phyloP scores from a whole-genome alignment of 2,797 vertebrate species.

The Phaenicophaeus curvirostris region DNA sequence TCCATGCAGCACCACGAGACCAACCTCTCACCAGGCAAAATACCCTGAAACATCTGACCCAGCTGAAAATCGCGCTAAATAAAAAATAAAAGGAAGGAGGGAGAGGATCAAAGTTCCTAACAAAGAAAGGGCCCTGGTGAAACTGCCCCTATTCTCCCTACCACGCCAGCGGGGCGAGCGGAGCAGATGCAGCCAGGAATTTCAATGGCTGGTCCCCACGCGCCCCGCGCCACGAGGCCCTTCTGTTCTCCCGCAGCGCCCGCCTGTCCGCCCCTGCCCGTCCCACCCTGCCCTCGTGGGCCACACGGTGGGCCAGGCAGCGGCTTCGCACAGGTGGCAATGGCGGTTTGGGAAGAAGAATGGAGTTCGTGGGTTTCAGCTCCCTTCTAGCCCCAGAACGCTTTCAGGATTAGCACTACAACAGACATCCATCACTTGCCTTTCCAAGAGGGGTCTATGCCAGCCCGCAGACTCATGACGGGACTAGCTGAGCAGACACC shows the following conservation, averaged over 20 bases:
- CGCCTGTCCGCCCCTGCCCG: background rate
- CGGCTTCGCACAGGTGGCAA: background rate
- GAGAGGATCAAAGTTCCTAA: conserved; percentile 36
- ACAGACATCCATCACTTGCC: background rate
- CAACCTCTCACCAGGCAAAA: background rate
- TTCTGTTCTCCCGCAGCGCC: conserved; percentile 7
- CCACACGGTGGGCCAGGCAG: background rate
- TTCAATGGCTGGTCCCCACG: conserved; percentile 31
- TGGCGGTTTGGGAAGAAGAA: background rate
- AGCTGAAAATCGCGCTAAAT: background rate
- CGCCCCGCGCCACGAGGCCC: conserved; percentile 10
- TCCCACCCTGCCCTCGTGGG: background rate
- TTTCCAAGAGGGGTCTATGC: background rate
- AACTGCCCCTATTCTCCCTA: background rate
- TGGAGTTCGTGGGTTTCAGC: background rate
- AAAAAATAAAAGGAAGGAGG: background rate
- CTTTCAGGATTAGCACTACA: background rate
- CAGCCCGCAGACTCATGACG: background rate
- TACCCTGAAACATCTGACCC: background rate
- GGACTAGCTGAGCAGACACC: background rate
- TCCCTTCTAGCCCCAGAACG: background rate
- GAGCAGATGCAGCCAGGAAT: conserved; percentile 48
- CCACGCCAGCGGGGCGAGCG: rapidly evolving
- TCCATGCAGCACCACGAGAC: background rate
- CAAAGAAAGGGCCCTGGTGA: background rate